Base-by-base conservation (phyloP, 2,888 invertebrate genomes). In the Pasiphila rectangulata region DNA sequence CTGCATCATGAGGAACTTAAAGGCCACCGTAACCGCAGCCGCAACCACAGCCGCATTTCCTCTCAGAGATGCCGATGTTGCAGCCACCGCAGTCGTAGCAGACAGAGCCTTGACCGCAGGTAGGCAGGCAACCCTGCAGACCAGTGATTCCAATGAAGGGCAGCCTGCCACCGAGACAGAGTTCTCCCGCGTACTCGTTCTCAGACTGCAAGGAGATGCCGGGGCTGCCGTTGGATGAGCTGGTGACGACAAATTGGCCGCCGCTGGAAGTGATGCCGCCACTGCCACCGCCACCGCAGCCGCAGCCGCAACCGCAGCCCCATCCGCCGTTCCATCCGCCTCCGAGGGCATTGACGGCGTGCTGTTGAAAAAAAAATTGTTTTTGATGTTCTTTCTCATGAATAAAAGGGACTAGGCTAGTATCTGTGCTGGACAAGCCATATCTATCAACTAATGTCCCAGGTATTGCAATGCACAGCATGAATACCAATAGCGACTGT, bases 201-300 rank as follows among this genome's bases (percentile, higher is more conserved):
- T 79, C 74, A 3, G 78, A 78, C 4, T 63, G 25, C 2, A 75
- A 65, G 4, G 65, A 60, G 1, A 80, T 55, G 3, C 71, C 69
- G 1, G 61, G 63, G 0, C 77, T 75, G 0, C 64, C 48, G 16
- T 67, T 62, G 1, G 70, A 61, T 17, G 54, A 54, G 50, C 63
- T 64, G 24, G 57, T 50, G 2, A 63, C 62, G 1, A 51, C 9
- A 25, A 66, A 32, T 17, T 32, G 52, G n/a, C 62, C 57, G 2
- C 64, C 67, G 20, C 65, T 67, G 38, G 57, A 63, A 19, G 63
- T 58, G 2, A 53, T 48, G 4, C 51, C 56, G 2, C 54, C 50
- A 4, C 45, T 46, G 23, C 30, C 46, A 4, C 51, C 56, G 3
- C 53, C 47, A 5, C 45, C 43, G 23, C 35, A 32, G 19, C 53